Base-by-base conservation (phyloP, 1,140 invertebrate species). In the Drosophila nebulosa region DNA sequence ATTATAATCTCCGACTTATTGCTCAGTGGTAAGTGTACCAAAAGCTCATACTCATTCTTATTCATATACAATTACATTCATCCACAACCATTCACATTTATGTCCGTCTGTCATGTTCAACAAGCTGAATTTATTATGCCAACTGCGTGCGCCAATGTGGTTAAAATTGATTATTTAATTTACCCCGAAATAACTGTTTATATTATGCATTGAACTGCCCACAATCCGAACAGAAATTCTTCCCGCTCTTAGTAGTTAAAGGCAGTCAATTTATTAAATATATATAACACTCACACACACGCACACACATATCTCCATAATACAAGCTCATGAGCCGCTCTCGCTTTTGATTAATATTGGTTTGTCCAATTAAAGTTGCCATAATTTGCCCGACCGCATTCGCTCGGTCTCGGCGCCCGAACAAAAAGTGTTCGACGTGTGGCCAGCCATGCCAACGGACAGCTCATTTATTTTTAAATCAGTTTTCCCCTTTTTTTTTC, bases 1-100 rank as follows among this genome's bases (percentile, higher is more conserved):
- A 77, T 91, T 73, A 79, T 91, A 66, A 89, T 91, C 64, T 85
- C 86, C 51, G 89, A 91, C 65, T 86, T 90, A 76, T 85, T 90
- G 58, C 78, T 78, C 55, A 90, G 83, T 76, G 90, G 90, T 91
- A 89, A 90, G 90, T 85, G 59, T 64, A 63, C 42, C 46, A 50
- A 61, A 50, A 51, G 42, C 39, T 46, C 39, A 21, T 21, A 46
- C 16, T 46, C 7, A 46, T 42, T 16, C 39, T 16, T 42, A 42
- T 16, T 30, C 30, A 32, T 32, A 32, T 32, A 32, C 12, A 52
- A 53, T 16, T 69, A 73, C 59, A 65, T 73, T 73, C 62, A 10
- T 50, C 22, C 52, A 4, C 30, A 12, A 1, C 10, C 30, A 21
- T n/a, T 57, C 60, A 16, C 18, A 18, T 14, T 65, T n/a, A 7